These are phyloP conservation scores for Apodemus agrarius DNA, from an alignment of 2,797 vertebrate genomes.

Conservation along the genomic window DNA sequence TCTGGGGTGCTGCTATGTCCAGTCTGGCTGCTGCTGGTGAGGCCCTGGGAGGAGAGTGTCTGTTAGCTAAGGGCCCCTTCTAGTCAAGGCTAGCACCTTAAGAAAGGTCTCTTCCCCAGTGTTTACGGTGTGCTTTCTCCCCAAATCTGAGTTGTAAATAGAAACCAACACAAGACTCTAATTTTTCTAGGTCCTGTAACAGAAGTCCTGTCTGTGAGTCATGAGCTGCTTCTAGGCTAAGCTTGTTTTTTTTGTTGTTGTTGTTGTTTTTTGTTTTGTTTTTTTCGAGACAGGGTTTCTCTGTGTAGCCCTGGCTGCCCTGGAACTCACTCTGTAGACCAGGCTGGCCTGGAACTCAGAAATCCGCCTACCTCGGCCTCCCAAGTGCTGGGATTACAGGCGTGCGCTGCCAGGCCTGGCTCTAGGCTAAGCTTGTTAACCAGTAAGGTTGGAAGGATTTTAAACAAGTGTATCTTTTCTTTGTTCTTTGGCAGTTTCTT, in stretches of 20 bases:
- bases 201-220: neutral
- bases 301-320: too few species aligned
- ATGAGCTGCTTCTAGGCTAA: neutral
- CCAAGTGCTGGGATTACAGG: too few species aligned
- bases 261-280: too few species aligned
- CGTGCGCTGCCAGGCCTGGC: too few species aligned
- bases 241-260: too few species aligned
- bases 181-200: neutral
- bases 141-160: neutral
- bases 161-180: neutral
- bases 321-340: too few species aligned
- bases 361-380: too few species aligned
- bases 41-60: neutral
- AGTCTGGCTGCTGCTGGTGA: neutral
- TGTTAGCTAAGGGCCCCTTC: neutral
- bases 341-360: too few species aligned
- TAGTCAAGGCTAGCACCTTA: rapidly evolving
- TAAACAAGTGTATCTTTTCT: neutral
- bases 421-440: neutral
- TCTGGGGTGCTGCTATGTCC: conserved; percentile 45
- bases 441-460: neutral
- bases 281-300: too few species aligned
- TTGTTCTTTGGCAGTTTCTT: neutral
- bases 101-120: too few species aligned
- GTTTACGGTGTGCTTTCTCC: neutral